These are phyloP conservation scores for Atherinomorus stipes DNA, from an alignment of 2,113 vertebrate species.

Conservation along the genomic window DNA sequence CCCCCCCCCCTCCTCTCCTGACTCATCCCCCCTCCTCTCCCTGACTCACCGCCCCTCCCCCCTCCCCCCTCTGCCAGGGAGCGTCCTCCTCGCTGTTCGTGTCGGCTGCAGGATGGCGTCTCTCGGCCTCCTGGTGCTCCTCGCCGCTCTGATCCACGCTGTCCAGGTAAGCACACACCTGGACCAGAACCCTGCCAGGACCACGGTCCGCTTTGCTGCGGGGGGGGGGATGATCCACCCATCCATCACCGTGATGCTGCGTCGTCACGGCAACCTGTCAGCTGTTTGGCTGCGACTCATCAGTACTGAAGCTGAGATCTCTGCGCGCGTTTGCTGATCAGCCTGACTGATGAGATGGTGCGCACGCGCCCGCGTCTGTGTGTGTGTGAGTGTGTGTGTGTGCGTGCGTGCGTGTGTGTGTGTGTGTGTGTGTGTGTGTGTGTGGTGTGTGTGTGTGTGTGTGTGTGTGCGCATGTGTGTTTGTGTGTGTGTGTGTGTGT, in stretches of 20 bases:
- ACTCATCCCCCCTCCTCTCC: neutral
- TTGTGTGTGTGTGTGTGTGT: neutral
- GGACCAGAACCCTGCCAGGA: no score
- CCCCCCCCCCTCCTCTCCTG: neutral
- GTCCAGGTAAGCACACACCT: conserved; percentile 61
- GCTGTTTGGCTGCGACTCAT: no score
- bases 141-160: conserved; percentile 55
- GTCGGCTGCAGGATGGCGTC: conserved; percentile 63
- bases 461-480: no score
- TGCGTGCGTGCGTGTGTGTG: no score
- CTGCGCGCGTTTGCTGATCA: neutral
- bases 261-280: conserved; percentile 20
- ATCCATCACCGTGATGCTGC: neutral
- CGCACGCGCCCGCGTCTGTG: no score
- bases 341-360: no score
- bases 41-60: neutral
- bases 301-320: no score
- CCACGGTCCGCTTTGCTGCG: no score
- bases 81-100: conserved; percentile 28
- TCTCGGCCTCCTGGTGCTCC: conserved; percentile 66
- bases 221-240: neutral
- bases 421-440: no score
- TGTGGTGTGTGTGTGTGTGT: no score
- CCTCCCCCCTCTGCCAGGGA: conserved; percentile 2
- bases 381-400: neutral